Evolutionary conservation across 2,797 vertebrate species (phyloP), one percentile per base, ranked within the genome.

Genomic region (Delichon dasypus): DNA sequence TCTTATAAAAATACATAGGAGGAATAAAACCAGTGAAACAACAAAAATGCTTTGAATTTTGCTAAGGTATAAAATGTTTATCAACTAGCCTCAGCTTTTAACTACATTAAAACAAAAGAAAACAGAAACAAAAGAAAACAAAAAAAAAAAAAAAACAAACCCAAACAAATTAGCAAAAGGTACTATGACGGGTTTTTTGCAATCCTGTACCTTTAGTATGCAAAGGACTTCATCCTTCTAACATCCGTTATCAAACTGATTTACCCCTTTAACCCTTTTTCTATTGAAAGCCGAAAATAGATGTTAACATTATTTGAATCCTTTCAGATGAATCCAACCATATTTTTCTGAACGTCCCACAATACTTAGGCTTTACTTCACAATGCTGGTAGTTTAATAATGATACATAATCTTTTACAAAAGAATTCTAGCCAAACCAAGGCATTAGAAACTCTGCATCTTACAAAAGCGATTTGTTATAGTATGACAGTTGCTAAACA

Each of bases 381-480:
- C 61, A 94, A 64, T 71, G 92, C 16, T 94, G 89, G 91, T 85
- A 94, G 78, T 92, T 91, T 70, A 73, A 90, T 83, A 74, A 68
- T 71, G 64, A 89, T 80, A 72, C n/a, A 65, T 65, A 68, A 86
- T 89, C 76, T 61, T 96, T 83, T 95, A 96, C 18, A 95, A 94
- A 97, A 97, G 77, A 89, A 93, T 62, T 86, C n/a, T 73, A 93
- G 91, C 84, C 95, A 92, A 95, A 93, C 53, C 80, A 93, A 96
- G 94, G 94, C 38, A 16, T 96, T 79, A 97, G 84, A 97, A 97
- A 97, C 45, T 62, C 73, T 67, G 64, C 70, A 57, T 91, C 88
- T 94, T 96, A 95, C 85, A 96, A 96, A 97, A 97, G 93, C 68
- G 36, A 90, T 85, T 83, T 90, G 89, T 97, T 96, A 97, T 92